Percentiles rank a stretch among this genome's conserved stretches.
phyloP scores from a whole-genome alignment of 2,888 invertebrate species.

The Pemphredon lugubris region DNA sequence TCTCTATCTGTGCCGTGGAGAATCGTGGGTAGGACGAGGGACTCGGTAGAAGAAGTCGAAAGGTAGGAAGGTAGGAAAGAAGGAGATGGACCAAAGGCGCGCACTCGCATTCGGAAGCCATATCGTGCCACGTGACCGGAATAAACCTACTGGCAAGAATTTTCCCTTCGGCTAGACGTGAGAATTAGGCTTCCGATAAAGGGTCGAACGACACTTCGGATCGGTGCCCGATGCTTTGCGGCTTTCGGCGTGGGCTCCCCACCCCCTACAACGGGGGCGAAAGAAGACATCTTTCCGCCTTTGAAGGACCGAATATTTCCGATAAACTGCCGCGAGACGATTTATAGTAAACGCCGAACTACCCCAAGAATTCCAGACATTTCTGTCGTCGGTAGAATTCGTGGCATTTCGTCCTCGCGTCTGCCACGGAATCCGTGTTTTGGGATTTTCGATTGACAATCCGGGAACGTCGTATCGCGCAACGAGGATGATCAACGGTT shows the following conservation, averaged over 20 bases:
- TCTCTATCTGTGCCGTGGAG: too few species aligned
- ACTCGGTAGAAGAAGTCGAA: conserved; percentile 20
- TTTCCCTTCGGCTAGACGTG: conserved; percentile 61
- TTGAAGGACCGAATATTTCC: conserved; percentile 38
- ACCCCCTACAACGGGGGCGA: neutral
- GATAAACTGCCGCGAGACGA: conserved; percentile 40
- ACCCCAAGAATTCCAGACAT: conserved; percentile 24
- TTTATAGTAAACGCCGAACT: conserved; percentile 14
- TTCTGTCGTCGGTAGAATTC: conserved; percentile 27
- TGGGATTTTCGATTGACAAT: neutral
- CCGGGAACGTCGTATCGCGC: neutral
- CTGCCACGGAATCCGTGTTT: neutral
- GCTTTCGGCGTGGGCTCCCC: conserved; percentile 3
- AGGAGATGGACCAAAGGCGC: conserved; percentile 60
- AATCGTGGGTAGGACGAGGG: neutral
- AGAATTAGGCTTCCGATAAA: conserved; percentile 62
- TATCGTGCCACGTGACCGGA: conserved; percentile 74
- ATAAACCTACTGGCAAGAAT: conserved; percentile 60
- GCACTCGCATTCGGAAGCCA: conserved; percentile 67
- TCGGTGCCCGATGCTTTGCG: conserved; percentile 33
- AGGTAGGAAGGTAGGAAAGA: conserved; percentile 17
- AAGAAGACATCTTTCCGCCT: too few species aligned
- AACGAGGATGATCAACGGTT: too few species aligned
- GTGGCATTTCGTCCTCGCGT: neutral
- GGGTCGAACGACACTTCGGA: conserved; percentile 49